phyloP scores from a whole-genome alignment of 2,113 vertebrate species.

The Cephalophus harveyi region DNA sequence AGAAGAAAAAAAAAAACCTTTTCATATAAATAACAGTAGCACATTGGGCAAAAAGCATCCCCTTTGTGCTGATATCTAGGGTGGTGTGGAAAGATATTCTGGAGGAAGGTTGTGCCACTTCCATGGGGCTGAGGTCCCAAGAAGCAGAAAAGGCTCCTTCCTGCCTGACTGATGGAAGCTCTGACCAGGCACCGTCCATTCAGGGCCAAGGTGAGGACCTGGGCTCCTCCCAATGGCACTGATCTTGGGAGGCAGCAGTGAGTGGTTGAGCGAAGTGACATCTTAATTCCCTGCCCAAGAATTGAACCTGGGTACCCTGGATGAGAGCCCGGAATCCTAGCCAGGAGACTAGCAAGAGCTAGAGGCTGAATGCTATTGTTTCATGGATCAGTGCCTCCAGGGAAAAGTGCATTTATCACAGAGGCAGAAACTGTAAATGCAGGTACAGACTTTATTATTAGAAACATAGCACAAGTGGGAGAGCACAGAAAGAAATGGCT shows the following conservation, averaged over 20 bases:
- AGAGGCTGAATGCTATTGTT: neutral
- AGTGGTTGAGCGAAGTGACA: too few relatives aligned
- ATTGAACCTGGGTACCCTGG: too few relatives aligned
- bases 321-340: fast-evolving
- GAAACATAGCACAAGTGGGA: too few relatives aligned
- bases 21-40: neutral
- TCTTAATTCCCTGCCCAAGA: too few relatives aligned
- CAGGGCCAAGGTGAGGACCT: neutral
- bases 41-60: neutral
- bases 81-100: neutral
- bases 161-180: neutral
- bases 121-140: neutral
- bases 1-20: too few relatives aligned
- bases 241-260: too few relatives aligned
- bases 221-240: neutral
- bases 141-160: neutral
- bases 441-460: too few relatives aligned
- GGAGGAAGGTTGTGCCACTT: fast-evolving
- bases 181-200: neutral
- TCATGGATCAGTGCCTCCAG: too few relatives aligned
- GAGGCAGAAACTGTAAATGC: too few relatives aligned
- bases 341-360: neutral
- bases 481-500: too few relatives aligned
- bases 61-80: neutral
- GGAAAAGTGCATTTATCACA: too few relatives aligned